Base-by-base conservation (phyloP, 2,113 vertebrate genomes). In the Chelonoidis abingdonii region DNA sequence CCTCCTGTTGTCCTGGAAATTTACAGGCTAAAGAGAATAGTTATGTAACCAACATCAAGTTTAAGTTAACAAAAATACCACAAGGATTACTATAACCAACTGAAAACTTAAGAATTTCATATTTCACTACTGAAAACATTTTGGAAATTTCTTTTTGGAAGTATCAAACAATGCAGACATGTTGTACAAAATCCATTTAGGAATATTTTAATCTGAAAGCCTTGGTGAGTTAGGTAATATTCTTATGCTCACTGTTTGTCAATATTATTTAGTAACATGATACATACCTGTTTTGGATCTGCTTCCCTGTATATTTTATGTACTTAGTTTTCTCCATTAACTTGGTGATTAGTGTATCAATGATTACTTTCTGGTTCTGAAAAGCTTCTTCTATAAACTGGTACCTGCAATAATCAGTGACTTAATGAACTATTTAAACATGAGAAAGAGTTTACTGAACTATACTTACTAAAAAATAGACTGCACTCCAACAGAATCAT, bases 351-450 rank as follows among this genome's bases (percentile, higher is more conserved):
- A 99, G 98, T 65, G 98, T 99, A 95, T 99, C 99, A 95, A 99
- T 99, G 93, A 99, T 99, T 93, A 99, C 99, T 97, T 98, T 99
- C 98, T 99, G 99, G 97, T 99, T 99, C 91, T 99, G 99, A 98
- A 99, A 99, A 7, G 99, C 99, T 97, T 99, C 99, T 97, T 99
- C 99, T 97, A 99, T 98, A 98, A 99, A 99, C 96, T 99, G 99
- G 80, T 99, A 99, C 95, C 99, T 99, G 91, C 22, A 98, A 93
- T 92, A 90, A 88, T 4, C 35, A 91, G 21, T 75, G 83, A 94
- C 87, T 56, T 85, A 89, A 89, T 95, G 59, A 78, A 54, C 10
- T 49, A 92, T 83, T 83, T 86, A 94, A 86, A 93, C 10, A 89
- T 81, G 22, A 79, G 81, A 59, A 87, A 94, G 86, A 90, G 1